Conservation (phyloP, 1,140 invertebrate genomes). For the Physella acuta region DNA sequence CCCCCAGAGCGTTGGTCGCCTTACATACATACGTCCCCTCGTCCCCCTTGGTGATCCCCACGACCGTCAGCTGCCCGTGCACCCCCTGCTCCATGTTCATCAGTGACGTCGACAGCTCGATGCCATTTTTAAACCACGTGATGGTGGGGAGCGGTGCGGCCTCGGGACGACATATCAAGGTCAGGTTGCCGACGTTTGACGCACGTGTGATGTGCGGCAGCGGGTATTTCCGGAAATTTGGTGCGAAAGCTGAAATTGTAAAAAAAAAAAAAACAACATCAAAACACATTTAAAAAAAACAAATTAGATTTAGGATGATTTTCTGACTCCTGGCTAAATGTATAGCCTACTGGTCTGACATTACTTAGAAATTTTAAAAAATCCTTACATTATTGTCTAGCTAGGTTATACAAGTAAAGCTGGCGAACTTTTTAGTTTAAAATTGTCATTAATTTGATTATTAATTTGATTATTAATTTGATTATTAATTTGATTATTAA, state of each 20-base stretch:
- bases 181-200: slow-evolving; percentile 86
- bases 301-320: no score
- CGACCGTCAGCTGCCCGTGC: slow-evolving; percentile 45
- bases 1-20: slow-evolving; percentile 43
- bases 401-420: no score
- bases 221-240: slow-evolving; percentile 87
- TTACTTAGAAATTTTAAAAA: no score
- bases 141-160: slow-evolving; percentile 79
- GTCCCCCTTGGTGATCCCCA: slow-evolving; percentile 32
- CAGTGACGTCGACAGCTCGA: slow-evolving; percentile 60
- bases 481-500: no score
- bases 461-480: no score
- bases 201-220: slow-evolving; percentile 86
- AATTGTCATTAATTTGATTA: no score
- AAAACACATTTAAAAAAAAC: no score
- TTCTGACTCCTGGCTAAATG: no score
- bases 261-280: slow-evolving; percentile 64
- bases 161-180: slow-evolving; percentile 89
- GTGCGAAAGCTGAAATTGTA: slow-evolving; percentile 72
- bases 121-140: slow-evolving; percentile 88
- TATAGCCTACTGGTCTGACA: no score
- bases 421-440: no score
- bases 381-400: no score
- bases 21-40: slow-evolving; percentile 46
- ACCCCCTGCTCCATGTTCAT: slow-evolving; percentile 34